phyloP scores from a whole-genome alignment of 92 coral and sea anemone species.

The Porites evermanni region DNA sequence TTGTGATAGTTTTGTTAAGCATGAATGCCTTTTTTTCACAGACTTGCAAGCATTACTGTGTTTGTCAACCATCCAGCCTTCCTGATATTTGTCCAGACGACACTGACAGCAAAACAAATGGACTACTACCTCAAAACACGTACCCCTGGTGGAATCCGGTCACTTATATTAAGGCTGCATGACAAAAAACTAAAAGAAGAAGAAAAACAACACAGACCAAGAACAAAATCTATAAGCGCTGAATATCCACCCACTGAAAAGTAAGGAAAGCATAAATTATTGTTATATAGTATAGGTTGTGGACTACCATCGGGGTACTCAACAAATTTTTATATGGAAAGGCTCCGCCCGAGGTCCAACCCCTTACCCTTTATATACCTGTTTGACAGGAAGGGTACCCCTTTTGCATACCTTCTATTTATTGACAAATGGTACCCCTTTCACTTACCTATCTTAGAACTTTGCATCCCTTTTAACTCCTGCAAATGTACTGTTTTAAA shows the following conservation, averaged over 20 bases:
- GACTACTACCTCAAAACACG: constrained; percentile 73
- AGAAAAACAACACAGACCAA: constrained; percentile 17
- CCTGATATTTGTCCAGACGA: constrained; percentile 77
- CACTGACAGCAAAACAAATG: constrained; percentile 63
- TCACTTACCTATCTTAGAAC: too few relatives aligned
- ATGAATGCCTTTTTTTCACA: not conserved
- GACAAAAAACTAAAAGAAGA: constrained; percentile 48
- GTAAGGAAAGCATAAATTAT: constrained; percentile 12
- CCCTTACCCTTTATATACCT: not conserved
- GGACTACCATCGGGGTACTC: too few relatives aligned
- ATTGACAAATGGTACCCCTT: too few relatives aligned
- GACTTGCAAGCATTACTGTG: constrained; percentile 59
- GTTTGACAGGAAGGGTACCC: not conserved
- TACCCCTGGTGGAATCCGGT: constrained; percentile 77
- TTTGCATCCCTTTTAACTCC: too few relatives aligned
- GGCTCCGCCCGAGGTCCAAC: too few relatives aligned
- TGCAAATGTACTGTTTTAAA: too few relatives aligned
- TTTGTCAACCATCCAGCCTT: constrained; percentile 76
- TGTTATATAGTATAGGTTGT: too few relatives aligned
- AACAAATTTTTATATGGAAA: too few relatives aligned
- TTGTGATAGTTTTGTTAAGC: too few relatives aligned
- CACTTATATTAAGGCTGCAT: constrained; percentile 67
- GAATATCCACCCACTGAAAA: constrained; percentile 79
- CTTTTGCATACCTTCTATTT: too few relatives aligned
- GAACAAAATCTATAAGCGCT: constrained; percentile 58